Evolutionary conservation across 2,797 vertebrate species (phyloP), one percentile per base, ranked within the genome.

Genomic region (Thunnus albacares): DNA sequence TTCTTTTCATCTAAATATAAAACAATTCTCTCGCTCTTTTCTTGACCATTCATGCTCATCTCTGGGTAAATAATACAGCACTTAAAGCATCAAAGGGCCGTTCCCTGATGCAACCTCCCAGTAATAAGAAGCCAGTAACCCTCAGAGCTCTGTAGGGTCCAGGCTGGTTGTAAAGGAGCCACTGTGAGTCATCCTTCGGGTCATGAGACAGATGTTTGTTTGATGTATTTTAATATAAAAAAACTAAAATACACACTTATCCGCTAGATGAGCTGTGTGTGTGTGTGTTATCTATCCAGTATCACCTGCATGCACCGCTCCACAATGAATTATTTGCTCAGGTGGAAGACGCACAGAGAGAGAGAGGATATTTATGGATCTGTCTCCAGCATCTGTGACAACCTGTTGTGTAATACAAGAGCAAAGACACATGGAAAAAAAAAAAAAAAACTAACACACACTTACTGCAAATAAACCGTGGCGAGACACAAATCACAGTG

Each of bases 401-500:
- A 62, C 72, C 51, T 65, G 59, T 70, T 45, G 74, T 43, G 62
- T 70, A 56, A 73, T 14, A 66, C 62, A 3, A 75, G 59, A 78
- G 77, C 61, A 83, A 83, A 79, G 62, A 47, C 1, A 5, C 33
- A 6, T 55, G 43, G 18, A 56, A 64, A 56, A 18, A 62, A 45
- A 63, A 63, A 62, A 60, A 71, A 61, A 56, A 14, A 17, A 49
- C 18, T 7, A 17, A 47, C 15, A 49, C 5, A 49, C 56, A 69
- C 22, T 53, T 66, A 20, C 4, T 47, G 66, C 69, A 75, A 75
- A 57, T 76, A 74, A 84, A 80, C 35, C 1, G 38, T 7, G 51
- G 66, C 38, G 47, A 72, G 75, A 72, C 80, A 90, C 83, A 90
- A 90, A 92, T 90, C 82, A 89, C 24, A 5, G 59, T 22, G 58